Base-by-base conservation (phyloP, 1,140 invertebrate genomes). In the Brachionus angularis region DNA sequence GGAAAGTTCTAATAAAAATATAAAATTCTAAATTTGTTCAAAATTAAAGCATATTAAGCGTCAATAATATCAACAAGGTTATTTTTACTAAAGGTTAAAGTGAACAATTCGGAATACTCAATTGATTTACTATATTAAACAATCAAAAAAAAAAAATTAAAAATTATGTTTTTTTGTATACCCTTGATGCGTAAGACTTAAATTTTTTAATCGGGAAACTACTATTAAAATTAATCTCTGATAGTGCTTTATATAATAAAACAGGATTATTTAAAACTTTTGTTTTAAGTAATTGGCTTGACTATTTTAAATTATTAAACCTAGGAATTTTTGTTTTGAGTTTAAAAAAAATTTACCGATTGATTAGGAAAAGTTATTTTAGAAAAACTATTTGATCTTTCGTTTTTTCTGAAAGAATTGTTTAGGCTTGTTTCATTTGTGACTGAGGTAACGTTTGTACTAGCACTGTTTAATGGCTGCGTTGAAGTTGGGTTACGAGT, bases 141-240 rank as follows among this genome's bases (percentile, higher is more conserved):
- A n/a, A n/a, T n/a, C n/a, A n/a, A n/a, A n/a, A n/a, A n/a, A n/a
- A n/a, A n/a, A n/a, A n/a, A n/a, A n/a, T 7, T 7, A 58, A 39
- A 58, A 23, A 23, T 23, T 39, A 39, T 39, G 33, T 34, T 29
- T 55, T 39, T 58, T 58, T 18, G 21, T 39, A 58, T 58, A 58
- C 53, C 53, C 53, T 58, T 58, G 36, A 18, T 39, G 23, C 36
- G 10, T 39, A 29, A 39, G 53, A 58, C 27, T 58, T 58, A 58
- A 34, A 39, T 58, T 39, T 36, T 58, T 58, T 58, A 39, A 58
- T 39, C 21, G 53, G 33, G 39, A 58, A 58, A 39, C 53, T 31
- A 39, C 18, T 39, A 23, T 21, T 58, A 58, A 58, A 58, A 18
- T 58, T 58, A 36, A 34, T 31, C 36, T 58, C 53, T 58, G 33